Base-by-base conservation (phyloP, 1,140 invertebrate genomes). In the Eupristina koningsbergeri region DNA sequence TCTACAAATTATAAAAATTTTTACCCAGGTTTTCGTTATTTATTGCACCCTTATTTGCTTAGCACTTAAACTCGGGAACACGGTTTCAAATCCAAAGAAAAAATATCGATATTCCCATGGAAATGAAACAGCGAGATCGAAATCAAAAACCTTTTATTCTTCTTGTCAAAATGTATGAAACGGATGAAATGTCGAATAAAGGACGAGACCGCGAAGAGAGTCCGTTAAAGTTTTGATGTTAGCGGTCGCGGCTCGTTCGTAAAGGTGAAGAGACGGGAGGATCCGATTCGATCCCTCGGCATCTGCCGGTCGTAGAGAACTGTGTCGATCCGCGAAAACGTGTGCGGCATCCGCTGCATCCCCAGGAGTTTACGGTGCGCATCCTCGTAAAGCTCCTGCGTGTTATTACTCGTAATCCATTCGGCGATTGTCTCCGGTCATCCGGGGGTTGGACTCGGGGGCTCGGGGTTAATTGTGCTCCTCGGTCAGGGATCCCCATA, bases 181-280 rank as follows among this genome's bases (percentile, higher is more conserved):
- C 31, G 34, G 1, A 22, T 58, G 29, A 79, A 69, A 34, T 3
- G 77, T 34, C 11, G n/a, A 63, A 80, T 69, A 69, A 26, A 80
- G 63, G 19, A 9, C 50, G 73, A 19, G 31, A 39, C 36, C 39
- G 26, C 39, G 67, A 39, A n/a, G 17, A 29, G n/a, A 73, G 69
- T 74, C 31, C 53, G 69, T 80, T 69, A 80, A 80, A 80, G 64
- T 31, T 34, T 53, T n/a, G 64, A 71, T 80, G 47, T 34, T 41
- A 41, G 15, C 26, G 64, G 36, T 34, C 11, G 61, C 15, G 36
- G 0, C 6, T 45, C 77, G 45, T 31, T 36, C 58, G 45, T 80
- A 80, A 80, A 80, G 45, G 17, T 31, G 13, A 17, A 58, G 13
- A 22, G n/a, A 15, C 29, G n/a, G n/a, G n/a, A n/a, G n/a, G n/a